A percentile compares a stretch with the other conserved stretches of the same genome.
phyloP scores from a whole-genome alignment of 2,797 vertebrate species.

The Danio aesculapii region DNA sequence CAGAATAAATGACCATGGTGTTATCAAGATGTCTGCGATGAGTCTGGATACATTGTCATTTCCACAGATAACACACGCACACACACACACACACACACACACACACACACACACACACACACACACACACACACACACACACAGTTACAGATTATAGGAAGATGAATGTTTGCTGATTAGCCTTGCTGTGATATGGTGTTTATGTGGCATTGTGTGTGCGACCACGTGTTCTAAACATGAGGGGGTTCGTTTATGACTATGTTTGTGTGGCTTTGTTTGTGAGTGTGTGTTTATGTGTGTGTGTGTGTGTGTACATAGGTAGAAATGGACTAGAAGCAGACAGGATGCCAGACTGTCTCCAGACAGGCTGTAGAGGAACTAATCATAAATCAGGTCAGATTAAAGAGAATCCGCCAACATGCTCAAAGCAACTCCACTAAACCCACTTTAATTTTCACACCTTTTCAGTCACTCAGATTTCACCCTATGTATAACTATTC shows the following conservation, averaged over 20 bases:
- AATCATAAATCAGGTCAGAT: conserved; percentile 91
- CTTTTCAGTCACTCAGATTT: background rate
- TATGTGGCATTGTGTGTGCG: conserved; percentile 1
- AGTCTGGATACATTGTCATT: conserved; percentile 53
- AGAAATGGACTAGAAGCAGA: conserved; percentile 43
- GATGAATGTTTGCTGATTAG: conserved; percentile 51
- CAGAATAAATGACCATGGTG: conserved; percentile 23
- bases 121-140: no score
- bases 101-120: background rate
- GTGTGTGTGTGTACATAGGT: conserved; percentile 22
- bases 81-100: background rate
- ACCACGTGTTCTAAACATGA: conserved; percentile 4
- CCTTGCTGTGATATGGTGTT: conserved; percentile 31
- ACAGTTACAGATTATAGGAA: conserved; percentile 38
- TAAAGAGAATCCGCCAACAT: conserved; percentile 81
- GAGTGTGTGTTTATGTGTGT: background rate
- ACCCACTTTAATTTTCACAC: conserved; percentile 20
- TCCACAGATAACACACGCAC: conserved; percentile 22
- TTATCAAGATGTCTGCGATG: conserved; percentile 37
- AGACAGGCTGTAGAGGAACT: conserved; percentile 80
- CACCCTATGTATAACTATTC: background rate
- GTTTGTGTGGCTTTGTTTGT: background rate
- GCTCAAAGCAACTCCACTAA: conserved; percentile 68
- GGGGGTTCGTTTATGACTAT: conserved; percentile 21
- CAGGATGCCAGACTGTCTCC: conserved; percentile 81